Percentiles rank a stretch among this genome's conserved stretches.
phyloP scores from a whole-genome alignment of 2,113 vertebrate species.

The Mixornis gularis region DNA sequence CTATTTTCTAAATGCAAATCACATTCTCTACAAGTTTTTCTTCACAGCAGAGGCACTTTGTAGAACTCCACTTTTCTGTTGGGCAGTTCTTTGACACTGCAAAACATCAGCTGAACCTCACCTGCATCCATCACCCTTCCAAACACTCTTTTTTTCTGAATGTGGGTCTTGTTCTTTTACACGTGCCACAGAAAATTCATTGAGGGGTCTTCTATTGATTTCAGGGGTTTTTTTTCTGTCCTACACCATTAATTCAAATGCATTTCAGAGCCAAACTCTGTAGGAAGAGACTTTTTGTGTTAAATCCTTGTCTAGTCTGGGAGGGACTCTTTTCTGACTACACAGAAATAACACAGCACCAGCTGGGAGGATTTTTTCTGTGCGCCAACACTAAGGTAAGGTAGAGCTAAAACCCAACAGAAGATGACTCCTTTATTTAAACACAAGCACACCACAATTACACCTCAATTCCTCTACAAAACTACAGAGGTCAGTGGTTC shows the following conservation, averaged over 20 bases:
- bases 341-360: background rate
- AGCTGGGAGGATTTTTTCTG: background rate
- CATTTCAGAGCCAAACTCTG: background rate
- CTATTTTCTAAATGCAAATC: constrained; percentile 25
- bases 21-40: background rate
- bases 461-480: background rate
- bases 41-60: background rate
- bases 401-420: background rate
- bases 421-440: background rate
- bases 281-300: background rate
- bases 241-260: background rate
- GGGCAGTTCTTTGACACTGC: background rate
- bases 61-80: background rate
- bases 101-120: background rate
- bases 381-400: background rate
- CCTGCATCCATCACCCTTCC: background rate
- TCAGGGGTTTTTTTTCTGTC: background rate
- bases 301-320: background rate
- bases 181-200: background rate
- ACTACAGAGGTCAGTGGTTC: background rate
- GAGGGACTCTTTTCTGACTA: background rate
- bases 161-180: background rate
- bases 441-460: background rate
- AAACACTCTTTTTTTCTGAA: background rate
- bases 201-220: background rate